Evolutionary conservation across 2,888 invertebrate species (phyloP).

Genomic region (Gymnoscelis rufifasciata): DNA sequence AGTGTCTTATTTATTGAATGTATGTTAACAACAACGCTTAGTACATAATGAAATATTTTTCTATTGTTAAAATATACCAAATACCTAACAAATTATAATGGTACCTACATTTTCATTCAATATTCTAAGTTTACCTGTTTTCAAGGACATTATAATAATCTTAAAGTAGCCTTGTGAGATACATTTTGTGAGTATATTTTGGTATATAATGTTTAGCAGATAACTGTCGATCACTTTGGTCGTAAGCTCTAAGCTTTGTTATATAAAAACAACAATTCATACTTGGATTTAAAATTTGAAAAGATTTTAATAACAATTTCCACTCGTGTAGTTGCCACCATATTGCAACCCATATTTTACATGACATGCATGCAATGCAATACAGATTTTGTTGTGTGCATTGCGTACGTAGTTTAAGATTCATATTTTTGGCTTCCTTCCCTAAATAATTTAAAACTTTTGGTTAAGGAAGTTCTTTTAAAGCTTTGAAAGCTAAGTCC

Average conservation of each 20-base stretch:
- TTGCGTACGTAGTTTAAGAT: slow-evolving; percentile 5
- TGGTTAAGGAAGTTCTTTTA: background rate
- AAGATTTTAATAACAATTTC: slow-evolving; percentile 14
- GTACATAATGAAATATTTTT: slow-evolving; percentile 45
- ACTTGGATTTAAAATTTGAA: slow-evolving; percentile 20
- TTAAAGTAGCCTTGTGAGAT: slow-evolving; percentile 32
- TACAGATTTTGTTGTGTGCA: slow-evolving; percentile 9
- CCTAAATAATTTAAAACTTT: slow-evolving; percentile 1
- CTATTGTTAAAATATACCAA: slow-evolving; percentile 46
- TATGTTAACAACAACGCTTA: slow-evolving; percentile 66
- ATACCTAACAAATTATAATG: slow-evolving; percentile 39
- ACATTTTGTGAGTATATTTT: slow-evolving; percentile 22
- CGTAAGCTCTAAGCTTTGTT: slow-evolving; percentile 46
- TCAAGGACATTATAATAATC: slow-evolving; percentile 38
- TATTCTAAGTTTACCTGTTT: slow-evolving; percentile 58
- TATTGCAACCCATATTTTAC: slow-evolving; percentile 22
- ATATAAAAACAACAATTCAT: slow-evolving; percentile 26
- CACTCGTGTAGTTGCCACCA: slow-evolving; percentile 15
- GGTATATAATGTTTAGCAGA: slow-evolving; percentile 28
- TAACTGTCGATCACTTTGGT: slow-evolving; percentile 40
- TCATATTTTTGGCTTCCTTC: slow-evolving; percentile 4
- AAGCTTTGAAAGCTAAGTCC: slow-evolving; percentile 11
- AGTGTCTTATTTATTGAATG: slow-evolving; percentile 35
- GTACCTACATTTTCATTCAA: slow-evolving; percentile 43
- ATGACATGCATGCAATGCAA: slow-evolving; percentile 9